Conservation (phyloP, 2,113 vertebrate species). For the Lethenteron reissneri region DNA sequence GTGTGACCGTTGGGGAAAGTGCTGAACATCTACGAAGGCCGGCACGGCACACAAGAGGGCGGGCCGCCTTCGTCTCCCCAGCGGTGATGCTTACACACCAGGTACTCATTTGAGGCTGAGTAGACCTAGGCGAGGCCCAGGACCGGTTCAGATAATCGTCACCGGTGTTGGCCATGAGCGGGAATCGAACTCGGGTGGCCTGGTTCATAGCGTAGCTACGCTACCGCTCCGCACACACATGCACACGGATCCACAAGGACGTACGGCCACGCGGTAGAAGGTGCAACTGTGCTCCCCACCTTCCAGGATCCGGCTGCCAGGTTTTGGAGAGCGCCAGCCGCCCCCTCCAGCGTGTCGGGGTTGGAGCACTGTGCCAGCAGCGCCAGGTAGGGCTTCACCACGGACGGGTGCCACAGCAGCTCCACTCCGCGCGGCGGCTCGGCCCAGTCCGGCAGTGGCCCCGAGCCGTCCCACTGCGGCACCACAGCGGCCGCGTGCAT, state of each 20-base stretch:
- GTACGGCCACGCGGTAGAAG: not conserved
- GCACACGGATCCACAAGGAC: not conserved
- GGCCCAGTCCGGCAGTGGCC: not conserved
- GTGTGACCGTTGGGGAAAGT: too few species aligned
- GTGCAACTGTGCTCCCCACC: slow-evolving; percentile 22
- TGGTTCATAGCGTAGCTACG: not conserved
- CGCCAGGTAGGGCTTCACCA: slow-evolving; percentile 85
- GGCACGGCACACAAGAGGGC: too few species aligned
- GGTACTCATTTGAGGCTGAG: too few species aligned
- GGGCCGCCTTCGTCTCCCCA: too few species aligned
- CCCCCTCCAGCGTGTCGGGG: slow-evolving; percentile 79
- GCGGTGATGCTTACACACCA: too few species aligned
- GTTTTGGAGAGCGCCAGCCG: slow-evolving; percentile 84
- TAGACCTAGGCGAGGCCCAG: too few species aligned
- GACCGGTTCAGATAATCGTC: too few species aligned
- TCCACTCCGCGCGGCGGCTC: slow-evolving; percentile 21
- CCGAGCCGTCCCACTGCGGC: not conserved
- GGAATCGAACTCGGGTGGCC: not conserved
- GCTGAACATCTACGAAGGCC: too few species aligned
- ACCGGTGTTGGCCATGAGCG: too few species aligned
- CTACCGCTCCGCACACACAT: not conserved
- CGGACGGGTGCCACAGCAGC: slow-evolving; percentile 91
- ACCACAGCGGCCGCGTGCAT: too few species aligned
- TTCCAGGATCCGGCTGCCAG: slow-evolving; percentile 96
- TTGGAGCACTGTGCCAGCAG: slow-evolving; percentile 91